Evolutionary conservation across 1,140 invertebrate species (phyloP).

Genomic region (Caenorhabditis inopinata): DNA sequence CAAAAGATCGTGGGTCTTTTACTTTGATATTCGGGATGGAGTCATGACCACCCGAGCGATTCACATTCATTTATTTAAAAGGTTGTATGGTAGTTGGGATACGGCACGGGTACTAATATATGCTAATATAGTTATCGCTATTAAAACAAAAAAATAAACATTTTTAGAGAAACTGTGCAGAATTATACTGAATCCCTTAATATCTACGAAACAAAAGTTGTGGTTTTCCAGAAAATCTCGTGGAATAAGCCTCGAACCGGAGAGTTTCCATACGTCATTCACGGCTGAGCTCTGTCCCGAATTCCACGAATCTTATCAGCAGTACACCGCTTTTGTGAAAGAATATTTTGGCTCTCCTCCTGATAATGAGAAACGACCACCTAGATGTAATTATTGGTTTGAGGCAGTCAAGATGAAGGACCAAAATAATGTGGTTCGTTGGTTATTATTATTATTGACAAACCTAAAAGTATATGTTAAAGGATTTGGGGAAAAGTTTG

Average conservation of each 20-base stretch:
- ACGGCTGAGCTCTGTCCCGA: conserved; percentile 13
- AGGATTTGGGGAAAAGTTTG: not conserved
- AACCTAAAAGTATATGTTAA: not conserved
- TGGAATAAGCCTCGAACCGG: not conserved
- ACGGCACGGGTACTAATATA: too few species aligned
- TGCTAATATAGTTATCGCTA: too few species aligned
- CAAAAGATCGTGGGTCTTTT: too few species aligned
- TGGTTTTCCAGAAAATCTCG: conserved; percentile 23
- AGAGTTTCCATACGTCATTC: conserved; percentile 7
- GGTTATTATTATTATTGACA: not conserved
- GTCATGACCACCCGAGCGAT: too few species aligned
- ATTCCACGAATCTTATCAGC: conserved; percentile 13
- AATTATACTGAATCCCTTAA: too few species aligned
- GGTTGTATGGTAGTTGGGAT: too few species aligned
- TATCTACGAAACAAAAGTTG: too few species aligned
- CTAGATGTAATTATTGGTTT: conserved; percentile 33
- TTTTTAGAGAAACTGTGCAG: too few species aligned
- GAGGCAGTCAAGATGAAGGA: conserved; percentile 18
- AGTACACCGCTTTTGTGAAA: conserved; percentile 34
- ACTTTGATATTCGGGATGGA: too few species aligned
- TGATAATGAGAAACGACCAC: not conserved
- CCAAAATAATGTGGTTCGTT: conserved; percentile 7
- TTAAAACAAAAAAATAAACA: too few species aligned
- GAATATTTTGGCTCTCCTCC: conserved; percentile 24
- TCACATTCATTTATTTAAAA: too few species aligned